Conservation (phyloP, 1,140 invertebrate species). For the Formica selysi region DNA sequence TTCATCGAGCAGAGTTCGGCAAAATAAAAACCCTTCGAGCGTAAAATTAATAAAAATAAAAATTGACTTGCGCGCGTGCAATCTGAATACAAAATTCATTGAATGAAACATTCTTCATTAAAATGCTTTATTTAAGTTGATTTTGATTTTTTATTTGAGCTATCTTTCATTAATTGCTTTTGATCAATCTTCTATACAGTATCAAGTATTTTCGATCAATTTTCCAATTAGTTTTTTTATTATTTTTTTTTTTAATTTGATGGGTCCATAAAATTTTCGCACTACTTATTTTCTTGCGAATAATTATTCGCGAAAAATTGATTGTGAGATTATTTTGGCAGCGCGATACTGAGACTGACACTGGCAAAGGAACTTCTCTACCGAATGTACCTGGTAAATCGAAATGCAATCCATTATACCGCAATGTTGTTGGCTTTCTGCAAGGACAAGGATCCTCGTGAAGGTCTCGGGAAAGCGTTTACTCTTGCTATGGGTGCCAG, state of each 20-base stretch:
- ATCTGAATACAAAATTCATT: background rate
- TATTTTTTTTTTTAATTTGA: background rate
- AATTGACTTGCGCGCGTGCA: background rate
- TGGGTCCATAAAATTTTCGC: background rate
- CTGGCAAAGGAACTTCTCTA: constrained; percentile 87
- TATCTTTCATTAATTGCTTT: constrained; percentile 4
- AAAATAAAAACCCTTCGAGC: background rate
- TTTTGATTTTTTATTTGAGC: background rate
- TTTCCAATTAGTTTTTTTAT: background rate
- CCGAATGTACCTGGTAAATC: constrained; percentile 85
- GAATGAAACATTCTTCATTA: background rate
- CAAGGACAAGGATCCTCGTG: constrained; percentile 85
- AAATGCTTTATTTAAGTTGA: background rate
- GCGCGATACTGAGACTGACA: constrained; percentile 59
- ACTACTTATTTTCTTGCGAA: background rate
- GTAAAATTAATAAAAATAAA: constrained; percentile 1
- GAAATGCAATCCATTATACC: constrained; percentile 87
- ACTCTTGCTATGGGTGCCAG: constrained; percentile 86
- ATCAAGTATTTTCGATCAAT: background rate
- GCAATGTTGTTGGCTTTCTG: constrained; percentile 88
- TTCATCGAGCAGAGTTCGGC: too few relatives aligned
- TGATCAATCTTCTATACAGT: background rate
- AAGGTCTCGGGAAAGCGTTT: constrained; percentile 87
- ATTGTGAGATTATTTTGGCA: background rate
- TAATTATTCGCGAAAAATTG: background rate